Evolutionary conservation across 2,888 invertebrate genomes (phyloP), one percentile per base, ranked within the genome.

Genomic region (Caenorhabditis panamensis): DNA sequence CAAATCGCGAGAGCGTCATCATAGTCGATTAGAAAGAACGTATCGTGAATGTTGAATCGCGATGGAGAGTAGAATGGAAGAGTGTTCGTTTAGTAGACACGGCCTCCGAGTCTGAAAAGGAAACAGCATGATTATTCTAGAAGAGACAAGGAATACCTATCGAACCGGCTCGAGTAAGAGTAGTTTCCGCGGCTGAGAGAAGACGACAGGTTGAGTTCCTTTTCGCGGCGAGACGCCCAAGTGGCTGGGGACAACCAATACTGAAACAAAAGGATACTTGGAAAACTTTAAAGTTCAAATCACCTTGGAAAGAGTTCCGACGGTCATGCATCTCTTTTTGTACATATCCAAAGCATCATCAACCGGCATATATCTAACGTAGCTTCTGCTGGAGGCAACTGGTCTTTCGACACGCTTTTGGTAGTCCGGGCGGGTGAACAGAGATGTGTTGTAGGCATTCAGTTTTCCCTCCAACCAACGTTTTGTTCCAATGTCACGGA

Each of bases 311-410:
- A 90, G 79, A 11, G 89, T 89, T 62, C 88, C 87, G 22, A 88
- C 89, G 47, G 91, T 90, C 90, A 90, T 89, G 78, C 87, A 90
- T 63, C 87, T 73, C 75, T 90, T 90, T 78, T 89, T 91, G 85
- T 88, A 91, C 88, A 90, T 86, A 67, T 89, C 88, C 41, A 91
- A 84, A 13, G 90, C 90, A 66, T 90, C 90, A 49, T 90, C 90
- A 31, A 88, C 85, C 22, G 88, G 88, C 90, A 91, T 90, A 79
- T 89, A 90, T 75, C 88, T 87, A 22, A 90, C 87, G 59, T 90
- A 90, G 69, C 81, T 88, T 68, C 89, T 82, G 18, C 75, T 58
- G 0, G 88, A 87, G 1, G 89, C 85, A 9, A 88, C 24, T 18
- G 90, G 90, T 47, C 86, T 84, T 66, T 90, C 89, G 18, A 87